Percentiles rank a stretch among this genome's conserved stretches.
These are phyloP conservation scores for Thalassophryne amazonica DNA, from an alignment of 2,797 vertebrate species.

Conservation along the genomic window DNA sequence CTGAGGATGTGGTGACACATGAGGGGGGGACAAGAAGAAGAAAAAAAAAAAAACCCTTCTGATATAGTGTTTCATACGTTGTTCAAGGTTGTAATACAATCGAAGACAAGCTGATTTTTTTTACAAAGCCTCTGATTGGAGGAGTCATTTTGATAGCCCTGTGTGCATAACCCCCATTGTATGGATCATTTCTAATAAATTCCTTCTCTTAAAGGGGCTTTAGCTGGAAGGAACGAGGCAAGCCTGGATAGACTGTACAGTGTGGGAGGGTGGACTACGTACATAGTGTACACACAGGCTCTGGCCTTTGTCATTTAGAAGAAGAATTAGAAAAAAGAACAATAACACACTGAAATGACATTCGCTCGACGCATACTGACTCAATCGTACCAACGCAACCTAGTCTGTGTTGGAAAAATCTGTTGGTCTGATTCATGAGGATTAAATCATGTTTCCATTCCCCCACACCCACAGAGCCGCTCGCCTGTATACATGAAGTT, in stretches of 20 bases:
- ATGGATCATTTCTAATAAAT: slow-evolving; percentile 44
- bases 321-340: slow-evolving; percentile 66
- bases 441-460: slow-evolving; percentile 56
- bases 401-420: slow-evolving; percentile 72
- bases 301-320: slow-evolving; percentile 55
- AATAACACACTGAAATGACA: slow-evolving; percentile 76
- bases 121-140: slow-evolving; percentile 62
- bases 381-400: slow-evolving; percentile 64
- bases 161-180: slow-evolving; percentile 44
- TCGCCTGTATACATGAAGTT: slow-evolving; percentile 43
- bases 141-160: slow-evolving; percentile 66
- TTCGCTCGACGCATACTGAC: slow-evolving; percentile 77
- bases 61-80: slow-evolving; percentile 51
- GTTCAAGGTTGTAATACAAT: slow-evolving; percentile 50
- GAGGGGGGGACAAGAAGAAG: slow-evolving; percentile 39
- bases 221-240: slow-evolving; percentile 49
- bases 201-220: slow-evolving; percentile 52
- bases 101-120: slow-evolving; percentile 54
- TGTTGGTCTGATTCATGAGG: slow-evolving; percentile 68
- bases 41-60: slow-evolving; percentile 43
- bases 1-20: slow-evolving; percentile 36
- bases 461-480: slow-evolving; percentile 21
- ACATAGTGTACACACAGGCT: slow-evolving; percentile 40
- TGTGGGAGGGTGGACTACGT: slow-evolving; percentile 15
- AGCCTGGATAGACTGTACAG: slow-evolving; percentile 54